A percentile compares a stretch with the other conserved stretches of the same genome.
Conservation (phyloP, 2,113 vertebrate species). For the Eonycteris spelaea region DNA sequence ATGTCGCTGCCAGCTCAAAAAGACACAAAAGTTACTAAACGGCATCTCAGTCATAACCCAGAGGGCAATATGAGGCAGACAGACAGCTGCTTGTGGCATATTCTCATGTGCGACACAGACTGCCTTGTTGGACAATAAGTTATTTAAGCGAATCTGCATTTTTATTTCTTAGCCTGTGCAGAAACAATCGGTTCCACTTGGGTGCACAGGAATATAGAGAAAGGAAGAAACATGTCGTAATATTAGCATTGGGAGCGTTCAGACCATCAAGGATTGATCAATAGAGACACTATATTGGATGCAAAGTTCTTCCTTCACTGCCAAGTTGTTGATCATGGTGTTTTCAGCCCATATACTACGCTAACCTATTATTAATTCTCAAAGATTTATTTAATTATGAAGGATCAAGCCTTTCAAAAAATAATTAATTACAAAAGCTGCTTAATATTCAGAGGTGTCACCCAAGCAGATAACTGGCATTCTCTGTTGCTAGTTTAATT, state of each 20-base stretch:
- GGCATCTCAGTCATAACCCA: not conserved
- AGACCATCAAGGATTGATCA: not conserved
- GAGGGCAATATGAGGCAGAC: not conserved
- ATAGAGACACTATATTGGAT: not conserved
- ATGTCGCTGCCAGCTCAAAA: not conserved
- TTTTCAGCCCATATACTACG: not conserved
- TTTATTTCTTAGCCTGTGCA: constrained; percentile 56
- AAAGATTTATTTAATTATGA: constrained; percentile 68
- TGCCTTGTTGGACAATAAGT: constrained; percentile 54
- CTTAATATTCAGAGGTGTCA: constrained; percentile 74
- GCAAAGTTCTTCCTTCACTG: not conserved
- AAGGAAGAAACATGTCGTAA: not conserved
- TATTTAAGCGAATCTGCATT: constrained; percentile 72
- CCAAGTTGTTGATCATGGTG: not conserved
- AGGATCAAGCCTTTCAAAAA: constrained; percentile 68
- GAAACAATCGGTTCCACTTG: constrained; percentile 64
- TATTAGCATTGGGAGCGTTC: not conserved
- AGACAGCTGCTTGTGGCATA: not conserved
- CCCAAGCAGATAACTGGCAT: constrained; percentile 65
- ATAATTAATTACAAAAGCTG: constrained; percentile 71
- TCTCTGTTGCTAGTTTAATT: constrained; percentile 72
- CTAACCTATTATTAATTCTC: constrained; percentile 57
- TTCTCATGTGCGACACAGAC: constrained; percentile 8
- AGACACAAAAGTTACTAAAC: not conserved
- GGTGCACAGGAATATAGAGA: constrained; percentile 45